Evolutionary conservation across 2,113 vertebrate species (phyloP).

Genomic region (Tympanuchus pallidicinctus): DNA sequence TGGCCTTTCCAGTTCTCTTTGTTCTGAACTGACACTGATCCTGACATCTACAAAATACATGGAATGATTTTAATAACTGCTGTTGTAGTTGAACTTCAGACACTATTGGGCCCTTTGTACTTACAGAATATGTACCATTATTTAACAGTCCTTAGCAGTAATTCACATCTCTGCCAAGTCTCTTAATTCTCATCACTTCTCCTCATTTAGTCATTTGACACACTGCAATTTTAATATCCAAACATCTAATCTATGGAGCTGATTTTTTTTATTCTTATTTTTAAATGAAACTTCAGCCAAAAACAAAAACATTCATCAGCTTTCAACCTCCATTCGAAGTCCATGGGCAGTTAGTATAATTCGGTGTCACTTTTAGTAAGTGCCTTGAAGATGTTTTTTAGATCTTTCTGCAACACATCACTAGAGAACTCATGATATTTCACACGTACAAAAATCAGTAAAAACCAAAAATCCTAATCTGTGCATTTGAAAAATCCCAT

Average conservation of each 20-base stretch:
- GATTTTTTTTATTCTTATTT: neutral
- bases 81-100: neutral
- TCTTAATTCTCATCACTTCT: neutral
- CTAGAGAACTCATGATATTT: neutral
- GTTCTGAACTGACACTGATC: neutral
- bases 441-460: neutral
- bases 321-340: neutral
- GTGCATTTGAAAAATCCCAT: neutral
- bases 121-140: neutral
- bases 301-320: neutral
- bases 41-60: accelerated
- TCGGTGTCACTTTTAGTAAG: neutral
- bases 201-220: neutral
- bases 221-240: neutral
- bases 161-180: neutral
- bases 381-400: neutral
- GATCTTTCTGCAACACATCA: neutral
- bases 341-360: neutral
- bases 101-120: accelerated
- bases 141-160: neutral
- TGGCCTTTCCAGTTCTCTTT: neutral
- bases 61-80: neutral
- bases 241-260: neutral
- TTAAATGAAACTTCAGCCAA: neutral
- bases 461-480: neutral